A percentile compares a stretch with the other conserved stretches of the same genome.
These are phyloP conservation scores for Acestrorhynchus altus DNA, from an alignment of 2,797 vertebrate species.

Conservation along the genomic window DNA sequence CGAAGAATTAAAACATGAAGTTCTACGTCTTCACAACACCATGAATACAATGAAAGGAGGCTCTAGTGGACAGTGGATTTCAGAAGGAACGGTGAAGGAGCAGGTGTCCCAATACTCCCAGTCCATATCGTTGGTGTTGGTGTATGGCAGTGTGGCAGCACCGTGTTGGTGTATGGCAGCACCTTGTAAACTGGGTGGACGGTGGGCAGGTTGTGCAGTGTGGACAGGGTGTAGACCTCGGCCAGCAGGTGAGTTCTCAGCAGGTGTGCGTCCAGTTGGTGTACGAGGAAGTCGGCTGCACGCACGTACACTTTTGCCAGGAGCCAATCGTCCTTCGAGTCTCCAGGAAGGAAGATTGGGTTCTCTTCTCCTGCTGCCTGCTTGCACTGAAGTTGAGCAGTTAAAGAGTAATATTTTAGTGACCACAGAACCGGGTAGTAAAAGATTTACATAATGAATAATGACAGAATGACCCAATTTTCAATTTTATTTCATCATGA, in stretches of 20 bases:
- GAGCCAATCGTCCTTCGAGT: slow-evolving; percentile 42
- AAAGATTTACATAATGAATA: neutral
- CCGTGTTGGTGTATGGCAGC: no score
- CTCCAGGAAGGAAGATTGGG: slow-evolving; percentile 44
- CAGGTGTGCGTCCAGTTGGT: slow-evolving; percentile 43
- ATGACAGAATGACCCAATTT: neutral
- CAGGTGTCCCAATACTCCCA: no score
- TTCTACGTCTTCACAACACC: no score
- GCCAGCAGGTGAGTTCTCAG: slow-evolving; percentile 51
- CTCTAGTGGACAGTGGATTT: no score
- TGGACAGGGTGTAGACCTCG: slow-evolving; percentile 33
- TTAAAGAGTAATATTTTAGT: neutral
- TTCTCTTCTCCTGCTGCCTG: slow-evolving; percentile 34
- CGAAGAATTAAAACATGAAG: no score
- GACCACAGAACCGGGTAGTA: neutral
- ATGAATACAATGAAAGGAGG: no score
- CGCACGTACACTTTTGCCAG: slow-evolving; percentile 47
- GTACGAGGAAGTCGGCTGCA: slow-evolving; percentile 26
- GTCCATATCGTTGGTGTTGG: no score
- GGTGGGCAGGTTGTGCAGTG: slow-evolving; percentile 9
- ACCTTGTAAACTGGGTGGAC: slow-evolving; percentile 35
- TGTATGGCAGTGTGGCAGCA: no score
- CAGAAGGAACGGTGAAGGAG: no score
- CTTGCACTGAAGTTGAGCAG: slow-evolving; percentile 19
- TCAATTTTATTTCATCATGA: neutral